These are phyloP conservation scores for Acheta domesticus DNA, from an alignment of 2,888 invertebrate genomes.

Conservation along the genomic window DNA sequence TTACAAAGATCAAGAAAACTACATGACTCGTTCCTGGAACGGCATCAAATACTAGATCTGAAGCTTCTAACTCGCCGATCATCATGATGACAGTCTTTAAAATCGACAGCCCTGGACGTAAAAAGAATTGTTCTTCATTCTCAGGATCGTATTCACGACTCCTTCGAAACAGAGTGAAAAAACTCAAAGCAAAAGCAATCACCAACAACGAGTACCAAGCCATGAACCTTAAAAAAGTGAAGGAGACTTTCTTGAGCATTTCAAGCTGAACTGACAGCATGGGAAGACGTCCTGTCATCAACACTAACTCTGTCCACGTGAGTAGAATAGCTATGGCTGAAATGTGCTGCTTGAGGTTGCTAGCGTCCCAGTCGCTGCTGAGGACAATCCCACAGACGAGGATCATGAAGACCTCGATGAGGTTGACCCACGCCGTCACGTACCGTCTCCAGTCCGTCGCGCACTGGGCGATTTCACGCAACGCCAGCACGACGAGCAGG, in stretches of 20 bases:
- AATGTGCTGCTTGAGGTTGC: conserved; percentile 55
- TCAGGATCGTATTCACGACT: conserved; percentile 52
- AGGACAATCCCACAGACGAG: conserved; percentile 57
- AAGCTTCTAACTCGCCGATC: conserved; percentile 81
- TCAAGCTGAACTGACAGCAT: conserved; percentile 75
- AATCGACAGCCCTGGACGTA: conserved; percentile 65
- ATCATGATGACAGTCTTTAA: conserved; percentile 84
- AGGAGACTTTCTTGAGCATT: conserved; percentile 72
- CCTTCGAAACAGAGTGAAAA: conserved; percentile 70
- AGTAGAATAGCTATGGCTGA: conserved; percentile 70
- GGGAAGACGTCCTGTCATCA: conserved; percentile 76
- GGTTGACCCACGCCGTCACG: conserved; percentile 57
- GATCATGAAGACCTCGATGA: conserved; percentile 68
- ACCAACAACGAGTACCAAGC: conserved; percentile 76
- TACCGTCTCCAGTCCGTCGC: conserved; percentile 52
- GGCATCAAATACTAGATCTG: conserved; percentile 67
- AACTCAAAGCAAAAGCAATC: conserved; percentile 76
- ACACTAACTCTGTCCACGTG: conserved; percentile 71
- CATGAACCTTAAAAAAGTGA: conserved; percentile 74
- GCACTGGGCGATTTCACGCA: conserved; percentile 70
- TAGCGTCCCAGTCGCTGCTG: conserved; percentile 18
- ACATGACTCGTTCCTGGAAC: conserved; percentile 65
- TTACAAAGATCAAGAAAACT: conserved; percentile 70
- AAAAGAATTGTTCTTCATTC: conserved; percentile 61
- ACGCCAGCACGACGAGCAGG: conserved; percentile 58